Percentiles rank a stretch among this genome's conserved stretches.
Evolutionary conservation across 2,113 vertebrate species (phyloP).

Genomic region (Piprites chloris): DNA sequence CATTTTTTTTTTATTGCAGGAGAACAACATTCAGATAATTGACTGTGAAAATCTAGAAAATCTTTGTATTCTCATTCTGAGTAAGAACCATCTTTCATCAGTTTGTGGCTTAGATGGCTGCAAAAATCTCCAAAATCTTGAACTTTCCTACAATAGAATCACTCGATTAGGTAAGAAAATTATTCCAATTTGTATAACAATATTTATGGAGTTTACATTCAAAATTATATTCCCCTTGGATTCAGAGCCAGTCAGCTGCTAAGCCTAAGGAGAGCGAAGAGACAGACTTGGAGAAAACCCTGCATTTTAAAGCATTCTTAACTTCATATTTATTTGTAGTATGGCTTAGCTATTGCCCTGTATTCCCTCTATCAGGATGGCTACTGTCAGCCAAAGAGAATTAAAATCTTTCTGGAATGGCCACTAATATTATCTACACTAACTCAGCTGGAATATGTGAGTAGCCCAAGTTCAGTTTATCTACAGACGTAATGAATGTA

Average conservation of each 20-base stretch:
- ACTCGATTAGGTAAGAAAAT: conserved; percentile 85
- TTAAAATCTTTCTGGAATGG: not conserved
- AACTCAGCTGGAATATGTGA: not conserved
- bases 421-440: not conserved
- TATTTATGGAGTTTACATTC: not conserved
- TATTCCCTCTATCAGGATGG: not conserved
- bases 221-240: not conserved
- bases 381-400: not conserved
- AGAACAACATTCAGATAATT: conserved; percentile 84
- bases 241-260: not conserved
- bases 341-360: not conserved
- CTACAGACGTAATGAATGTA: not conserved
- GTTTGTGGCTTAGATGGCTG: conserved; percentile 85
- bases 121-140: conserved; percentile 79
- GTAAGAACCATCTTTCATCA: conserved; percentile 84
- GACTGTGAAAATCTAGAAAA: conserved; percentile 83
- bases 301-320: not conserved
- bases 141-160: conserved; percentile 89
- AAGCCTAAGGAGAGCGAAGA: not conserved
- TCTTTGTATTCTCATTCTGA: conserved; percentile 81
- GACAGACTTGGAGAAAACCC: not conserved
- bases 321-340: not conserved
- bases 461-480: not conserved
- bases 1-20: conserved; percentile 73
- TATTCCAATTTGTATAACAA: not conserved